phyloP scores from a whole-genome alignment of 2,113 vertebrate genomes.

The Anseranas semipalmata region DNA sequence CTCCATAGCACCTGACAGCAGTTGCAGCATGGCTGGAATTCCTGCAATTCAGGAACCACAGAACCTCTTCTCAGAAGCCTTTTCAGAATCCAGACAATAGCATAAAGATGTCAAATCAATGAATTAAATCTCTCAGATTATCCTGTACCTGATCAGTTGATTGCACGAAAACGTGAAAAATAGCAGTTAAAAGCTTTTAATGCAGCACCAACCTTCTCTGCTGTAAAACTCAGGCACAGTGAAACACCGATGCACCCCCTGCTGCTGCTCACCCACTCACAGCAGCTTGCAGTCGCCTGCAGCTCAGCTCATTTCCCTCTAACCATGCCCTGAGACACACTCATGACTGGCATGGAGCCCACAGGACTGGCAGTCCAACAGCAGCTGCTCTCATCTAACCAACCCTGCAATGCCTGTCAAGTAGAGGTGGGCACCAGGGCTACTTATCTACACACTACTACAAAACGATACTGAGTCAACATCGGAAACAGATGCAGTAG shows the following conservation, averaged over 20 bases:
- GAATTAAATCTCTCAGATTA: background rate
- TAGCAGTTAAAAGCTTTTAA: background rate
- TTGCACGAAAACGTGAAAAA: fast-evolving
- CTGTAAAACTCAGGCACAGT: background rate
- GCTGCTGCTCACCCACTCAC: too few relatives aligned
- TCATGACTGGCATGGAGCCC: background rate
- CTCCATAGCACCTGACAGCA: too few relatives aligned
- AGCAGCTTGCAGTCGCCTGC: background rate
- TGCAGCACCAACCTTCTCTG: background rate
- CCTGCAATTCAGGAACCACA: background rate
- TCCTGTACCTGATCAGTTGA: fast-evolving
- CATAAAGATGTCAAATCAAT: background rate
- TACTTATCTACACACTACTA: background rate
- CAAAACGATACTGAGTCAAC: too few relatives aligned
- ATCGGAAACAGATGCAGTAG: background rate
- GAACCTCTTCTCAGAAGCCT: background rate
- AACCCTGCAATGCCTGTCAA: fast-evolving
- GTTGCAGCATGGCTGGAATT: fast-evolving
- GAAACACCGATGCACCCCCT: too few relatives aligned
- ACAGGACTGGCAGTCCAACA: background rate
- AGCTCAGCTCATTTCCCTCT: too few relatives aligned
- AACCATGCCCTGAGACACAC: background rate
- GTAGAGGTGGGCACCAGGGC: fast-evolving
- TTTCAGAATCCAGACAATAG: background rate
- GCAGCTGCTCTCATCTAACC: background rate